A percentile compares a stretch with the other conserved stretches of the same genome.
These are phyloP conservation scores for Cynopterus sphinx DNA, from an alignment of 2,797 vertebrate genomes.

Conservation along the genomic window DNA sequence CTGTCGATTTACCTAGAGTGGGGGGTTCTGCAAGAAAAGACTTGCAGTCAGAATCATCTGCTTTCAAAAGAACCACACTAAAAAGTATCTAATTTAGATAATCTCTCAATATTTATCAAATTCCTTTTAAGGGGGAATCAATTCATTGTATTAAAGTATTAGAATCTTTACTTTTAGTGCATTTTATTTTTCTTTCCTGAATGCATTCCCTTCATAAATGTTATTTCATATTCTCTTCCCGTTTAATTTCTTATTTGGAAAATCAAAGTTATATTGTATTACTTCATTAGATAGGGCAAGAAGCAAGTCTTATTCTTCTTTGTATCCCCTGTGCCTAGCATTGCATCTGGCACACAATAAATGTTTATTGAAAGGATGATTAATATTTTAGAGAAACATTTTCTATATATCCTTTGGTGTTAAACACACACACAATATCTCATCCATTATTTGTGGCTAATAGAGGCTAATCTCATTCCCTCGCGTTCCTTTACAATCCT, in stretches of 20 bases:
- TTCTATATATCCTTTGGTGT: not conserved
- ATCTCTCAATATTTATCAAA: not conserved
- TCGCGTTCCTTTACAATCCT: not conserved
- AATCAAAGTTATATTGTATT: not conserved
- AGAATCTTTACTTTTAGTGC: not conserved
- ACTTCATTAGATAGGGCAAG: not conserved
- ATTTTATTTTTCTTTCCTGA: not conserved
- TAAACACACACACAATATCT: not conserved
- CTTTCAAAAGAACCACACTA: not conserved
- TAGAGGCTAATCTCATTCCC: not conserved
- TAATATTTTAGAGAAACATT: not conserved
- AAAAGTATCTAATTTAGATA: not conserved
- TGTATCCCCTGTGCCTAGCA: not conserved
- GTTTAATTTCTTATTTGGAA: not conserved
- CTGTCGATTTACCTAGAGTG: not conserved
- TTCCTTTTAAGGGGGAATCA: not conserved
- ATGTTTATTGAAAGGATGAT: conserved; percentile 1
- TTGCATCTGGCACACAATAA: not conserved
- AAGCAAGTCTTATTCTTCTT: not conserved
- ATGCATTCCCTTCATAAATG: not conserved
- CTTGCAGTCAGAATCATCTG: not conserved
- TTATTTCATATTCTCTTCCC: not conserved
- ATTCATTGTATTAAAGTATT: not conserved
- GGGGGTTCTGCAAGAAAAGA: not conserved
- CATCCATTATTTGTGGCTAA: not conserved